Evolutionary conservation across 53 echinoderm and acorn worm genomes (phyloP).

Genomic region (Temnopleurus reevesii): DNA sequence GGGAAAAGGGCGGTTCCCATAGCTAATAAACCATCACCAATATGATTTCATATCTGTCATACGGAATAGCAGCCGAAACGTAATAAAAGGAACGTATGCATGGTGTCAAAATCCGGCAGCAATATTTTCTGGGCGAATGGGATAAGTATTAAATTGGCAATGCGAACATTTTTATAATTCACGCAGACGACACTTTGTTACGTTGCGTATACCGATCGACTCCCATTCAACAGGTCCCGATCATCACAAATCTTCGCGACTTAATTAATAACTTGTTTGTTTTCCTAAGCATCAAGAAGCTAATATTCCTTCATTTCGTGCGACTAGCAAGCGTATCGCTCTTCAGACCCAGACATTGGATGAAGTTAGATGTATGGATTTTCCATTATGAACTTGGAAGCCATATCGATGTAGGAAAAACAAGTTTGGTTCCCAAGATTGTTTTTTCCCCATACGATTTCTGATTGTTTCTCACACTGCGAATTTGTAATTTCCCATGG

Average conservation of each 20-base stretch:
- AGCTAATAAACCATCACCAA: background rate
- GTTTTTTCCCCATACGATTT: background rate
- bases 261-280: slow-evolving; percentile 47
- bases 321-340: background rate
- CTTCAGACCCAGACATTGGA: background rate
- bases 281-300: slow-evolving; percentile 34
- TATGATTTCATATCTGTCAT: background rate
- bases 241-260: background rate
- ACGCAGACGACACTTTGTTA: background rate
- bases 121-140: no score
- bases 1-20: background rate
- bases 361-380: background rate
- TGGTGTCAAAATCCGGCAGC: background rate
- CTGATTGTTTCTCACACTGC: background rate
- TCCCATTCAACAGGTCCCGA: background rate
- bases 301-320: background rate
- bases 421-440: background rate
- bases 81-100: background rate
- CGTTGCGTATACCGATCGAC: background rate
- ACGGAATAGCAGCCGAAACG: background rate
- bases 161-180: background rate
- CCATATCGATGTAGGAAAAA: background rate
- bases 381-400: background rate
- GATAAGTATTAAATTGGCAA: background rate
- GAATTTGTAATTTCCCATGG: background rate